Conservation (phyloP, 2,797 vertebrate species). For the Thamnophis elegans region DNA sequence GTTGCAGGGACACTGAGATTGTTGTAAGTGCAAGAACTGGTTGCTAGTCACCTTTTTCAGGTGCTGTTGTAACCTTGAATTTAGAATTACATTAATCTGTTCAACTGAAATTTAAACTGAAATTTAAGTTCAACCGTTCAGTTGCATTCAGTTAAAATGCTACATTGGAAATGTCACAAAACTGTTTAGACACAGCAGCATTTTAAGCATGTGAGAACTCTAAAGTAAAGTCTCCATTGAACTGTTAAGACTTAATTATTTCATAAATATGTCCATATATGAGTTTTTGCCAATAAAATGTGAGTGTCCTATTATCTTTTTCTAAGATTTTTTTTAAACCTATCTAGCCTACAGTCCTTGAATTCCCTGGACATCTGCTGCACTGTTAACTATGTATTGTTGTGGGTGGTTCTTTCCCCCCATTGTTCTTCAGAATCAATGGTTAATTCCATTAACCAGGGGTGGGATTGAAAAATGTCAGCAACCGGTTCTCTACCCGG, state of each 20-base stretch:
- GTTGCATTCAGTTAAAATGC: background rate
- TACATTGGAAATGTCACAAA: background rate
- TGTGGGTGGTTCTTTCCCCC: background rate
- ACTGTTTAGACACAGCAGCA: background rate
- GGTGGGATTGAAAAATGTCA: too few relatives aligned
- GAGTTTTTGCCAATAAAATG: background rate
- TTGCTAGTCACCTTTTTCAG: too few relatives aligned
- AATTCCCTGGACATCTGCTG: background rate
- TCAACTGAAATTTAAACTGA: too few relatives aligned
- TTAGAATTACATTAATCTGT: too few relatives aligned
- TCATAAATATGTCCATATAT: background rate
- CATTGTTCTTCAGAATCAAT: background rate
- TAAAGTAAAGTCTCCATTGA: background rate
- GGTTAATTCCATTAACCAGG: background rate
- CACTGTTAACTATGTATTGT: background rate
- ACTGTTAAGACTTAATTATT: background rate
- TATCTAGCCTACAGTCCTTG: background rate
- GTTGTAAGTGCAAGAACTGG: too few relatives aligned
- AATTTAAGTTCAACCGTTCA: background rate
- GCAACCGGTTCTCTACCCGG: too few relatives aligned
- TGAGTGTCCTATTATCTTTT: background rate
- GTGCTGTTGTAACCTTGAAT: too few relatives aligned
- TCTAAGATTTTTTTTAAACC: background rate
- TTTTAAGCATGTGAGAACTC: background rate
- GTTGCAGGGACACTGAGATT: too few relatives aligned